Conservation (phyloP, 2,113 vertebrate species). For the Emydura subglobosa region DNA sequence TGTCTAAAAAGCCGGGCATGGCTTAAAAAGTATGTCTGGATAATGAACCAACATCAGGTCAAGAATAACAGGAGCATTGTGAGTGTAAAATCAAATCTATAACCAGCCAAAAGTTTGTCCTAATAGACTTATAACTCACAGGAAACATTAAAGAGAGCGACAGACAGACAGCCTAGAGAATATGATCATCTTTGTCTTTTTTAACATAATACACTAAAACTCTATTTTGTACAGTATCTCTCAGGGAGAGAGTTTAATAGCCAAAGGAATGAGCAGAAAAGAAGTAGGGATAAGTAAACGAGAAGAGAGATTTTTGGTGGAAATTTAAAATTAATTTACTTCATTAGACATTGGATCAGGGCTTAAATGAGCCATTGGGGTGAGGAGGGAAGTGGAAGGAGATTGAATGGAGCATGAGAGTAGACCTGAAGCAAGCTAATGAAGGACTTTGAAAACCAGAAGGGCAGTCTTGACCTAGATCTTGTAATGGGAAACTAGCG, state of each 20-base stretch:
- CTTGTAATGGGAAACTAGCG: neutral
- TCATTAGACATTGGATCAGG: neutral
- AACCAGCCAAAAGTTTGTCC: neutral
- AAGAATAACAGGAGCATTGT: neutral
- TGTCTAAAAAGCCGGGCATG: fast-evolving
- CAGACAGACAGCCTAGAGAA: neutral
- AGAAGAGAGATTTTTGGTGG: neutral
- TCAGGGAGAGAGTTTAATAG: fast-evolving
- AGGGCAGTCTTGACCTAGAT: neutral
- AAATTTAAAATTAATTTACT: neutral
- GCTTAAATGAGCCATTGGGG: neutral
- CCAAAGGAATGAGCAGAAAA: neutral
- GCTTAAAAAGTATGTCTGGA: neutral
- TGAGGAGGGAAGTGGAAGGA: neutral
- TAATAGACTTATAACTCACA: neutral
- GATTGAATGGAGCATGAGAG: neutral
- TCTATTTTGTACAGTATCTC: neutral
- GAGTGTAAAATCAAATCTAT: neutral
- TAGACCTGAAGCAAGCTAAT: neutral
- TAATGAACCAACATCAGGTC: conserved; percentile 17
- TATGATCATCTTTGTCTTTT: conserved; percentile 6
- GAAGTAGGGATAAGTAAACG: neutral
- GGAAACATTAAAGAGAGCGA: neutral
- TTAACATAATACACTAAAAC: neutral
- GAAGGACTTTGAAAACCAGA: neutral